Conservation (phyloP, 2,888 invertebrate genomes). For the Mythimna ferrago region DNA sequence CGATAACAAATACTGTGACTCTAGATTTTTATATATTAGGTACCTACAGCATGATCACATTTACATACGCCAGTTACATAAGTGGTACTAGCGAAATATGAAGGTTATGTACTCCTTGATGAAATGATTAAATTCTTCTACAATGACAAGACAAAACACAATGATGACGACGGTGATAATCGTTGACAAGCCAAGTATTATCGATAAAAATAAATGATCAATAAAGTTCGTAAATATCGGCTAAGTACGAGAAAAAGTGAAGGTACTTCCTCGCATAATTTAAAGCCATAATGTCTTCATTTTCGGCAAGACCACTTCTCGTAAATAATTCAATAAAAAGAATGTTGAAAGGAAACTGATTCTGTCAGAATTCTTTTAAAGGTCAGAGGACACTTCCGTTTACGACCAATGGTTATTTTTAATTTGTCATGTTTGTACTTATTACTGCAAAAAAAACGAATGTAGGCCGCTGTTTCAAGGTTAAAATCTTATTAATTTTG, state of each 20-base stretch:
- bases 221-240: neutral
- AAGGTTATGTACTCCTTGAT: neutral
- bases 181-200: neutral
- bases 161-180: neutral
- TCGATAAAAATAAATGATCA: neutral
- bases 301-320: slow-evolving; percentile 14
- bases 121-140: neutral
- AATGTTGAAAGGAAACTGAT: slow-evolving; percentile 15
- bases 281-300: neutral
- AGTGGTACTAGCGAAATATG: neutral
- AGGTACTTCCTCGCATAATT: slow-evolving; percentile 12
- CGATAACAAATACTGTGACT: no score
- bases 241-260: neutral
- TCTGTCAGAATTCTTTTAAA: slow-evolving; percentile 8
- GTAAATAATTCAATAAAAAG: neutral
- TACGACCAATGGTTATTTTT: slow-evolving; percentile 1
- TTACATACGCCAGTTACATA: no score
- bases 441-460: slow-evolving; percentile 37
- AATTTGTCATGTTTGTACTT: slow-evolving; percentile 1
- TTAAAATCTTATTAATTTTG: slow-evolving; percentile 61
- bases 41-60: neutral
- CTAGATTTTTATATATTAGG: no score
- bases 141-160: neutral
- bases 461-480: slow-evolving; percentile 57
- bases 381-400: slow-evolving; percentile 29